A percentile compares a stretch with the other conserved stretches of the same genome.
Evolutionary conservation across 2,888 invertebrate genomes (phyloP).

Genomic region (Vanessa cardui): DNA sequence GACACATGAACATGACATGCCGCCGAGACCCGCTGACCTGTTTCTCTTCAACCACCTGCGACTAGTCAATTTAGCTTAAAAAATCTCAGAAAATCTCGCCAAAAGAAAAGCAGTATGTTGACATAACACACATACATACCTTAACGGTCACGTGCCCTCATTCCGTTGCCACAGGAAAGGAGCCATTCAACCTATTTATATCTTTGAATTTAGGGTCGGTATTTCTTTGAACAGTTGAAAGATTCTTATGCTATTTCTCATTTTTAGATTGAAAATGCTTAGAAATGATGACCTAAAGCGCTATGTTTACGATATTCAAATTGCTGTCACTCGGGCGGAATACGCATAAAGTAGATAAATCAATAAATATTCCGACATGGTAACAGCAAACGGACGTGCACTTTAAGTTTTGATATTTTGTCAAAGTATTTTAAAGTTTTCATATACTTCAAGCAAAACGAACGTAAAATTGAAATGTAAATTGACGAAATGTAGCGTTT

Average conservation of each 20-base stretch:
- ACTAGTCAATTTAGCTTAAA: constrained; percentile 80
- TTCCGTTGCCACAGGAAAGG: constrained; percentile 64
- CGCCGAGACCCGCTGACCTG: constrained; percentile 76
- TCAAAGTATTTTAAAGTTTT: constrained; percentile 5
- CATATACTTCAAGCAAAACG: constrained; percentile 13
- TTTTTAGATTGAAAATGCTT: constrained; percentile 7
- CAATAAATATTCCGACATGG: too few species aligned
- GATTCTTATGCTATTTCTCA: constrained; percentile 13
- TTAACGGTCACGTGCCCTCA: constrained; percentile 69
- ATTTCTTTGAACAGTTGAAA: constrained; percentile 52
- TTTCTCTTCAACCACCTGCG: constrained; percentile 73
- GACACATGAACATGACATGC: constrained; percentile 78
- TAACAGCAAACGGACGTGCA: too few species aligned
- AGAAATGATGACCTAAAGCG: constrained; percentile 12
- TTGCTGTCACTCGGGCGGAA: constrained; percentile 58
- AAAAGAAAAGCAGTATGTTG: constrained; percentile 78
- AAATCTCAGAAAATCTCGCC: constrained; percentile 71
- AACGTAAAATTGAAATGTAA: constrained; percentile 24
- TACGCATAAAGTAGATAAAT: neutral
- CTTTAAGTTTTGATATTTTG: too few species aligned
- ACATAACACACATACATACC: constrained; percentile 75
- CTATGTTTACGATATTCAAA: constrained; percentile 75
- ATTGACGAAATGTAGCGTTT: constrained; percentile 27
- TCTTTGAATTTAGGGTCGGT: constrained; percentile 62
- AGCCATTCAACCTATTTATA: constrained; percentile 55